Percentiles rank a stretch among this genome's conserved stretches.
Evolutionary conservation across 2,113 vertebrate genomes (phyloP).

Genomic region (Heteronetta atricapilla): DNA sequence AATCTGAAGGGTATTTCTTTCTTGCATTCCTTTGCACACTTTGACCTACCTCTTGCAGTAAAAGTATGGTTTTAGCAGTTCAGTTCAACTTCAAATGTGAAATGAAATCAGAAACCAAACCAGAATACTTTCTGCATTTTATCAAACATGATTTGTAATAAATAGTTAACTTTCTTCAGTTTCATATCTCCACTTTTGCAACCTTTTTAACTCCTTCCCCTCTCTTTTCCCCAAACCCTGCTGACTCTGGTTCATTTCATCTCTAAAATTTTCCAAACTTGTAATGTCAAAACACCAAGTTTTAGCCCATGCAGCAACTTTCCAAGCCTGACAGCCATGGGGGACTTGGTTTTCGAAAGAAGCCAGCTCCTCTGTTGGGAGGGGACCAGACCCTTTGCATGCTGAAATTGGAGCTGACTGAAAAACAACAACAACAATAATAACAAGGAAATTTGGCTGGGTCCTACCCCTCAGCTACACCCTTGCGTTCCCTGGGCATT

Average conservation of each 20-base stretch:
- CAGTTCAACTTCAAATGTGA: not conserved
- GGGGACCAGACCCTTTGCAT: not conserved
- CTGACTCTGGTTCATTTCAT: not conserved
- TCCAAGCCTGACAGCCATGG: not conserved
- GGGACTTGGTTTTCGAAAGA: not conserved
- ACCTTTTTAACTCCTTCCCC: constrained; percentile 11
- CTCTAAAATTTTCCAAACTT: constrained; percentile 7
- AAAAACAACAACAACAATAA: constrained; percentile 31
- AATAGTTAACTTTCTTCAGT: not conserved
- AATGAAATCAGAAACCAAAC: constrained; percentile 26
- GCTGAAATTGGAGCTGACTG: constrained; percentile 8
- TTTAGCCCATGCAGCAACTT: not conserved
- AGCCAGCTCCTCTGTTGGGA: not conserved
- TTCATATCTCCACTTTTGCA: not conserved
- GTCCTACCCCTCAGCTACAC: not conserved
- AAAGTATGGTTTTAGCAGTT: constrained; percentile 12
- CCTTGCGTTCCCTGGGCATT: not conserved
- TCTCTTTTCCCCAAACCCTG: not conserved
- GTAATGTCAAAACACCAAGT: not conserved
- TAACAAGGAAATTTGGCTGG: not conserved
- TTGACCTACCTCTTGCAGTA: not conserved
- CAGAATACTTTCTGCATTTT: constrained; percentile 18
- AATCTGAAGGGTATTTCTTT: not conserved
- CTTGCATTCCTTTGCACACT: not conserved
- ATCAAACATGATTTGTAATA: not conserved